phyloP scores from a whole-genome alignment of 2,113 vertebrate genomes.

The Cavia aperea region DNA sequence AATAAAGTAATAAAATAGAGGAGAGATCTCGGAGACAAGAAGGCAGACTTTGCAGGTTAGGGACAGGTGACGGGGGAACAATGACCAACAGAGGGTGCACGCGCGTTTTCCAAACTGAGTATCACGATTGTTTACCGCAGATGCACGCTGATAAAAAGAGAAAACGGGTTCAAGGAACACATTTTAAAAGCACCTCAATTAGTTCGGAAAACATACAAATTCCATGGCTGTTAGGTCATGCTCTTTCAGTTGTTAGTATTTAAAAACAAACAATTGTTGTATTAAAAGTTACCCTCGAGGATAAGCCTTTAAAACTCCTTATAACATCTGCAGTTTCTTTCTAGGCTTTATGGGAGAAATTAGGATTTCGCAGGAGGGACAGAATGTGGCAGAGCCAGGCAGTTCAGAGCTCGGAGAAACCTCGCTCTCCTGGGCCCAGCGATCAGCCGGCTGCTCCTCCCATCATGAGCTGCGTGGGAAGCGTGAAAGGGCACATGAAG shows the following conservation, averaged over 20 bases:
- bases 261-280: conserved; percentile 20
- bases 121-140: not conserved
- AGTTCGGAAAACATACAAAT: conserved; percentile 1
- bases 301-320: not conserved
- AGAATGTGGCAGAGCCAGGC: not conserved
- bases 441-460: not conserved
- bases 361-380: not conserved
- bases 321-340: conserved; percentile 6
- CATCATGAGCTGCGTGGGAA: conserved; percentile 1
- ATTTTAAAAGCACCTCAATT: not conserved
- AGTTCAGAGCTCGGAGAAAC: not conserved
- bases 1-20: not conserved
- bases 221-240: not conserved
- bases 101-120: not conserved
- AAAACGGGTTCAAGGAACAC: not conserved
- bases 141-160: not conserved
- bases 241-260: conserved; percentile 19
- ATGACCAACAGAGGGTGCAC: not conserved
- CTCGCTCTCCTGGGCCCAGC: not conserved
- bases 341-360: not conserved
- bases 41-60: not conserved
- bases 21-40: not conserved
- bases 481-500: not conserved
- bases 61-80: not conserved
- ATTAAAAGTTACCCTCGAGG: conserved; percentile 2